These are phyloP conservation scores for Meda fulgida DNA, from an alignment of 2,797 vertebrate species.

Conservation along the genomic window DNA sequence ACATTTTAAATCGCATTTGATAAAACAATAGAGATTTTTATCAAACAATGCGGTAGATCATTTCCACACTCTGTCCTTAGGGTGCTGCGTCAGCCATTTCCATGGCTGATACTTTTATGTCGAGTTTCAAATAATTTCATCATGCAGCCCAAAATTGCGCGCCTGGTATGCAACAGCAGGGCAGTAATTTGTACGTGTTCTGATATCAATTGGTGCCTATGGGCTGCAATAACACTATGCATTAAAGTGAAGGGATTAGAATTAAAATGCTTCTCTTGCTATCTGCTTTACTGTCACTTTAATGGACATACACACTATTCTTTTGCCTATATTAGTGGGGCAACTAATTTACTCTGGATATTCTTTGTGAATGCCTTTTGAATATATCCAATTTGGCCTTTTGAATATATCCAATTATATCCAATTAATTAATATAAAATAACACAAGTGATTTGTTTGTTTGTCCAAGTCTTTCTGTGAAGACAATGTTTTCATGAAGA, in stretches of 20 bases:
- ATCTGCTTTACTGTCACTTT: conserved; percentile 38
- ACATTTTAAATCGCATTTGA: conserved; percentile 71
- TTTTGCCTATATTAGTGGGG: conserved; percentile 70
- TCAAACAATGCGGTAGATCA: conserved; percentile 76
- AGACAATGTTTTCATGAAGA: conserved; percentile 48
- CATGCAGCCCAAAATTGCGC: conserved; percentile 70
- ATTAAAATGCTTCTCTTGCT: conserved; percentile 70
- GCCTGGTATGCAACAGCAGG: conserved; percentile 78
- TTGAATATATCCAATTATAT: no score
- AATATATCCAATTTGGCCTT: conserved; percentile 74
- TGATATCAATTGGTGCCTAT: conserved; percentile 82
- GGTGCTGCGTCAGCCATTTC: conserved; percentile 79
- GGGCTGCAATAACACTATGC: conserved; percentile 79
- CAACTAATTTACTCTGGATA: conserved; percentile 78
- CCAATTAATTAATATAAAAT: no score
- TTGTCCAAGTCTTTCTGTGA: conserved; percentile 71
- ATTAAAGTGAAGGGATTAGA: conserved; percentile 79
- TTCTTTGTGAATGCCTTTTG: conserved; percentile 73
- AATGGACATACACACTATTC: neutral
- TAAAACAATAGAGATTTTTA: conserved; percentile 67
- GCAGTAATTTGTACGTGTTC: conserved; percentile 83
- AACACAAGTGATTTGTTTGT: conserved; percentile 67
- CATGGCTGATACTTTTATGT: conserved; percentile 77
- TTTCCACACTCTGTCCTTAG: conserved; percentile 68
- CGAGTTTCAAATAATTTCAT: conserved; percentile 84